A percentile compares a stretch with the other conserved stretches of the same genome.
phyloP scores from a whole-genome alignment of 2,113 vertebrate genomes.

The Bubo scandiacus region DNA sequence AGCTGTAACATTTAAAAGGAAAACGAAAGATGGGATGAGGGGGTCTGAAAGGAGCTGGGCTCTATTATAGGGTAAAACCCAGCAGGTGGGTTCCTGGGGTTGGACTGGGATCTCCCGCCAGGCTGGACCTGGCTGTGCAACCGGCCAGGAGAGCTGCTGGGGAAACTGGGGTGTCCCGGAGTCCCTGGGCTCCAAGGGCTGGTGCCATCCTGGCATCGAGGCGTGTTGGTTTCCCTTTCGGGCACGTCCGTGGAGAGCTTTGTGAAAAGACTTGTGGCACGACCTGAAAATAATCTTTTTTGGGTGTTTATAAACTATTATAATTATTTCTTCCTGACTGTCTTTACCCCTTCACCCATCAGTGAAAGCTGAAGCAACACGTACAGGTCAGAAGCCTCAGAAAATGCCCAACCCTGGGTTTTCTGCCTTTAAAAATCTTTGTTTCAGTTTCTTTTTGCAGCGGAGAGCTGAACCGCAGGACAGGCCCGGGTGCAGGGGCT shows the following conservation, averaged over 20 bases:
- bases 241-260: fast-evolving
- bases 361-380: fast-evolving
- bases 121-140: neutral
- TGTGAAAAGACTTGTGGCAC: neutral
- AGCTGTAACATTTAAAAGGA: neutral
- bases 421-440: neutral
- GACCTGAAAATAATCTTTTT: neutral
- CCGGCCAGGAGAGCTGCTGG: neutral
- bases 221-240: neutral
- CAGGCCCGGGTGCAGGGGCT: neutral
- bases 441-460: neutral
- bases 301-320: neutral
- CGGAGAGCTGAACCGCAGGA: fast-evolving
- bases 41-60: neutral
- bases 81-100: fast-evolving
- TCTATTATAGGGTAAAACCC: neutral
- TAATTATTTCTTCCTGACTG: neutral
- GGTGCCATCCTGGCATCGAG: too few relatives aligned
- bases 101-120: neutral
- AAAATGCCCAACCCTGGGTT: fast-evolving
- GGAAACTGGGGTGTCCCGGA: neutral
- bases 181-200: neutral
- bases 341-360: neutral
- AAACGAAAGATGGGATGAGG: too few relatives aligned
- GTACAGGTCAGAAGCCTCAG: neutral